Conservation (phyloP, 2,113 vertebrate genomes). For the Falcunculus frontatus region DNA sequence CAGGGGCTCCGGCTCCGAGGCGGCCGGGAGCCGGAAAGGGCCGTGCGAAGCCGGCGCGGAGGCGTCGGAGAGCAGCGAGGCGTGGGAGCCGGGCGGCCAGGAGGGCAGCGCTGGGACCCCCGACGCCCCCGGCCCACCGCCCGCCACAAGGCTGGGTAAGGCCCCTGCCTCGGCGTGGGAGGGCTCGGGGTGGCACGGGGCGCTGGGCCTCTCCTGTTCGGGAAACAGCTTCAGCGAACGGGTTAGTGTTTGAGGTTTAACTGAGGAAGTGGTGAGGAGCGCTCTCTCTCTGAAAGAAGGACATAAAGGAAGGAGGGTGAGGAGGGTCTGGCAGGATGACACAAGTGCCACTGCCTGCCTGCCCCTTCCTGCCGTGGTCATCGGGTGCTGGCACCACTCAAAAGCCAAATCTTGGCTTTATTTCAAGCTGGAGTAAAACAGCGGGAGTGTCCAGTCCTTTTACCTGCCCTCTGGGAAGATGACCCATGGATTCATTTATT, state of each 20-base stretch:
- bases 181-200: neutral
- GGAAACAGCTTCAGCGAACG: neutral
- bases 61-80: slow-evolving; percentile 61
- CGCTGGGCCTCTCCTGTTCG: rapidly evolving
- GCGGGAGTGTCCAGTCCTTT: rapidly evolving
- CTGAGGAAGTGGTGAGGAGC: neutral
- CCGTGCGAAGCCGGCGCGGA: slow-evolving; percentile 30
- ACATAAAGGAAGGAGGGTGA: neutral
- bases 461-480: neutral
- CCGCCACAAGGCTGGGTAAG: slow-evolving; percentile 69
- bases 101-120: slow-evolving; percentile 42
- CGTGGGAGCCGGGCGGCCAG: slow-evolving; percentile 54
- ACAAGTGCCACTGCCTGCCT: rapidly evolving
- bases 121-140: slow-evolving; percentile 12
- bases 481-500: neutral
- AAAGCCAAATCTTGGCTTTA: neutral
- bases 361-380: neutral
- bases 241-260: neutral
- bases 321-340: neutral
- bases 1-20: neutral
- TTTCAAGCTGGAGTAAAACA: neutral
- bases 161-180: neutral
- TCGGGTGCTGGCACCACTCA: neutral
- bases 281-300: neutral
- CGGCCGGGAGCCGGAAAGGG: neutral